phyloP scores from a whole-genome alignment of 37 sponge, comb jelly and placozoan species.

The Geodia barretti region DNA sequence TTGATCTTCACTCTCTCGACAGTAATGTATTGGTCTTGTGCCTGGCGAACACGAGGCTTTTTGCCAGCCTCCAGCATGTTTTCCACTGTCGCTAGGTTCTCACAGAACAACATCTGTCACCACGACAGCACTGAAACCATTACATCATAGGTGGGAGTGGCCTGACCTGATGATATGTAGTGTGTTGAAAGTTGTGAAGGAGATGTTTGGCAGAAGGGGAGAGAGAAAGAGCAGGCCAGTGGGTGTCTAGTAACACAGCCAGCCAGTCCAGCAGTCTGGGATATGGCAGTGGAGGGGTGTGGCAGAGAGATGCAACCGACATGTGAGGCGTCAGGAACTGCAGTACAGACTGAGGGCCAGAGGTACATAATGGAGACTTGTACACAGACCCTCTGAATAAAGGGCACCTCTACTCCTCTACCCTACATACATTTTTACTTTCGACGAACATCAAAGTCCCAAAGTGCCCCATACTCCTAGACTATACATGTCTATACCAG shows the following conservation, averaged over 20 bases:
- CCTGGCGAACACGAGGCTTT: neutral
- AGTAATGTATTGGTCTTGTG: neutral
- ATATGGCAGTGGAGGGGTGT: neutral
- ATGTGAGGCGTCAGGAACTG: constrained; percentile 1
- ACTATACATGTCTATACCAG: too few species aligned
- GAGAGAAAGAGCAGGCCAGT: constrained; percentile 14
- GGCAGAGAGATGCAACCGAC: too few species aligned
- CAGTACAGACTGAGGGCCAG: constrained; percentile 3
- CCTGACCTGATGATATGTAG: neutral
- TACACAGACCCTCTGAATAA: too few species aligned
- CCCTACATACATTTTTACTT: too few species aligned
- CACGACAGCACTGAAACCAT: neutral
- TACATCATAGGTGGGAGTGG: neutral
- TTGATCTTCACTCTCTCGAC: neutral
- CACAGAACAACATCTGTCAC: neutral
- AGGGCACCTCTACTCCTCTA: neutral
- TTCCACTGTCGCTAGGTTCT: neutral
- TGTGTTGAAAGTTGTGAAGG: neutral
- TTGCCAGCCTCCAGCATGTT: neutral
- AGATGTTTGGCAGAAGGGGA: neutral
- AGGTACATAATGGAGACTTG: neutral
- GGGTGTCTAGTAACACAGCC: constrained; percentile 16
- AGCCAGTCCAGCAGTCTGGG: constrained; percentile 8
- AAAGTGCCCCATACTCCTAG: too few species aligned
- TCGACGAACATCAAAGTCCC: too few species aligned